These are phyloP conservation scores for Dendrophyllia cribrosa DNA, from an alignment of 64 coral and sea anemone species.

Conservation along the genomic window DNA sequence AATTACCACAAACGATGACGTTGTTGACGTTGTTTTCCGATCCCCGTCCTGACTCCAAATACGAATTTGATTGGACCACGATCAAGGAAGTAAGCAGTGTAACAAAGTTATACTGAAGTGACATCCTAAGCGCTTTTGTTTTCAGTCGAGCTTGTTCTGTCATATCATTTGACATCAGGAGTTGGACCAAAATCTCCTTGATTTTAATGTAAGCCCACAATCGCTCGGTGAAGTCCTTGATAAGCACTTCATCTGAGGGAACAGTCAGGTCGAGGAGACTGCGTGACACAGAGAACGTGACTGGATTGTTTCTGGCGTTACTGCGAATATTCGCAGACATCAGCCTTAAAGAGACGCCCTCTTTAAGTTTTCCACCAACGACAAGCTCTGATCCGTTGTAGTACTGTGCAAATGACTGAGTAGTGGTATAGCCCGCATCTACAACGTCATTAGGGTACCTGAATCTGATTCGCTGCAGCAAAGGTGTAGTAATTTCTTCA, in stretches of 20 bases:
- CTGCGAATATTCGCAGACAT: constrained; percentile 51
- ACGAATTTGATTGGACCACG: constrained; percentile 12
- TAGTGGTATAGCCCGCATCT: constrained; percentile 24
- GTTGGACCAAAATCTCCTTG: constrained; percentile 45
- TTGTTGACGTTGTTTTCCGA: too few relatives aligned
- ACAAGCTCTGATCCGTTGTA: constrained; percentile 69
- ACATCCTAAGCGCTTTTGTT: constrained; percentile 34
- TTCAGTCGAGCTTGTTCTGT: constrained; percentile 24
- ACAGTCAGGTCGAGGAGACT: constrained; percentile 28
- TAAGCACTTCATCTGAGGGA: constrained; percentile 13
- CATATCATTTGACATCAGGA: constrained; percentile 23
- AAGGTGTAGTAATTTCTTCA: constrained; percentile 51
- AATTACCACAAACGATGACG: too few relatives aligned
- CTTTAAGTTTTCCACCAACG: constrained; percentile 58
- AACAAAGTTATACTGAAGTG: constrained; percentile 65
- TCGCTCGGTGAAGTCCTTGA: constrained; percentile 50
- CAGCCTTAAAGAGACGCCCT: neutral
- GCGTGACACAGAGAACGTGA: constrained; percentile 29
- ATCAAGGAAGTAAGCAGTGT: constrained; percentile 60
- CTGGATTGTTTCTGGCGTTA: neutral
- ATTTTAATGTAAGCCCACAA: constrained; percentile 70
- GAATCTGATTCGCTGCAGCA: constrained; percentile 31
- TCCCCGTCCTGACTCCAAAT: neutral
- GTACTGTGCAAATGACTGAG: constrained; percentile 15
- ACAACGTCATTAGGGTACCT: constrained; percentile 44